Evolutionary conservation across 2,888 invertebrate species (phyloP).

Genomic region (Conus canariensis): DNA sequence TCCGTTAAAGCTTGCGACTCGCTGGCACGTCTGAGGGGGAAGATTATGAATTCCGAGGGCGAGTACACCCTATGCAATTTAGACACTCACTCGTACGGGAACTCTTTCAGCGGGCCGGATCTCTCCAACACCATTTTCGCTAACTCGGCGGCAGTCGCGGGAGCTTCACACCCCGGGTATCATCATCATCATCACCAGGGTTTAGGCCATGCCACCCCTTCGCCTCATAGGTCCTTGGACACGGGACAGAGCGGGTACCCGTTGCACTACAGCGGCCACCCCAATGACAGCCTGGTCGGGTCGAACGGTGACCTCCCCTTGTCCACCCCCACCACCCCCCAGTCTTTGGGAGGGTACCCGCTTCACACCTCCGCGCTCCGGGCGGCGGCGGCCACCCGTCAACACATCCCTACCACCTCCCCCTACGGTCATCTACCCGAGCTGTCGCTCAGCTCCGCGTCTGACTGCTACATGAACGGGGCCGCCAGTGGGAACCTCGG

Average conservation of each 20-base stretch:
- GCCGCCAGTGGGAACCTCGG: conserved; percentile 13
- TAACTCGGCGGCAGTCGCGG: conserved; percentile 27
- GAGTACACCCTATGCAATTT: conserved; percentile 77
- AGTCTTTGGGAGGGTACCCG: conserved; percentile 35
- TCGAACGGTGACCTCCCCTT: not conserved
- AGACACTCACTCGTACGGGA: conserved; percentile 68
- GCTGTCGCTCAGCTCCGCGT: conserved; percentile 25
- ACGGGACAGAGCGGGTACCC: conserved; percentile 30
- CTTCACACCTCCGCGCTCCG: conserved; percentile 38
- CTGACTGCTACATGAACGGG: conserved; percentile 41
- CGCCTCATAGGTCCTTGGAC: conserved; percentile 37
- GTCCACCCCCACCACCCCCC: conserved; percentile 33
- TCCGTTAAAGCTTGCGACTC: conserved; percentile 39
- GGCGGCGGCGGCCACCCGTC: conserved; percentile 20
- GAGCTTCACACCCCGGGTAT: conserved; percentile 26
- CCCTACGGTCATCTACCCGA: conserved; percentile 42
- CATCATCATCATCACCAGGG: conserved; percentile 37
- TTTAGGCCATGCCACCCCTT: conserved; percentile 30
- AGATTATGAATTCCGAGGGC: conserved; percentile 74
- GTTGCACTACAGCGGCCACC: conserved; percentile 10
- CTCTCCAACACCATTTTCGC: conserved; percentile 47
- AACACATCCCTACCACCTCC: conserved; percentile 9
- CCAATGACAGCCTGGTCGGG: not conserved
- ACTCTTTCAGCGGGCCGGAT: conserved; percentile 37
- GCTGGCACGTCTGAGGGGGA: conserved; percentile 10